A percentile compares a stretch with the other conserved stretches of the same genome.
Evolutionary conservation across 2,797 vertebrate genomes (phyloP).

Genomic region (Triplophysa yarkandensis): DNA sequence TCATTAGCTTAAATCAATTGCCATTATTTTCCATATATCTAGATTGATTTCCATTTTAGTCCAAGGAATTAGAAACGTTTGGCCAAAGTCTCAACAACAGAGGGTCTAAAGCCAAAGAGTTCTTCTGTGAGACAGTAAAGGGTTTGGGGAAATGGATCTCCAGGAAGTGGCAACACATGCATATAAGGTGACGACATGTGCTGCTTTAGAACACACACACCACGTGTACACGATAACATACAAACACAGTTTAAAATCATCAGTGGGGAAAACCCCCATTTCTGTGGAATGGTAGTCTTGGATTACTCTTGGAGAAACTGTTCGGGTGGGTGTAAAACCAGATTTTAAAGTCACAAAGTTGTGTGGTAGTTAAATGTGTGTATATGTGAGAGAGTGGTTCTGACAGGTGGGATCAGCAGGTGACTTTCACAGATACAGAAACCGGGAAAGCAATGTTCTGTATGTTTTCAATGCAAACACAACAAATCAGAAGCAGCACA

Average conservation of each 20-base stretch:
- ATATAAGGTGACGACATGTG: conserved; percentile 46
- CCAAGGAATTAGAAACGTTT: neutral
- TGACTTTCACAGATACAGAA: conserved; percentile 44
- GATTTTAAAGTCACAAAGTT: conserved; percentile 10
- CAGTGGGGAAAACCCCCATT: conserved; percentile 25
- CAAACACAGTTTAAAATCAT: conserved; percentile 15
- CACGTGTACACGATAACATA: neutral
- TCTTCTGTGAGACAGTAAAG: conserved; percentile 12
- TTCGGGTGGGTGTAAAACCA: neutral
- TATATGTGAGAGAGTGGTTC: conserved; percentile 28
- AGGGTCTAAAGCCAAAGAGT: neutral
- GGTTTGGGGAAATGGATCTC: conserved; percentile 36
- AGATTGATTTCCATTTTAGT: neutral
- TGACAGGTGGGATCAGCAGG: conserved; percentile 65
- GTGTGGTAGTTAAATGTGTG: neutral
- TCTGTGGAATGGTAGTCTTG: conserved; percentile 45
- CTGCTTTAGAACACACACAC: conserved; percentile 11
- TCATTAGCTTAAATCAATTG: conserved; percentile 11
- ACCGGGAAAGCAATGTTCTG: conserved; percentile 50
- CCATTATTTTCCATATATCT: conserved; percentile 22
- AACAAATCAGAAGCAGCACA: neutral
- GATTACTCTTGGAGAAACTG: conserved; percentile 40
- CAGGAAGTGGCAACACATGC: conserved; percentile 18
- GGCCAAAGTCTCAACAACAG: neutral
- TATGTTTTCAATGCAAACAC: conserved; percentile 24